These are phyloP conservation scores for Hipparchia semele DNA, from an alignment of 2,888 invertebrate genomes.

Conservation along the genomic window DNA sequence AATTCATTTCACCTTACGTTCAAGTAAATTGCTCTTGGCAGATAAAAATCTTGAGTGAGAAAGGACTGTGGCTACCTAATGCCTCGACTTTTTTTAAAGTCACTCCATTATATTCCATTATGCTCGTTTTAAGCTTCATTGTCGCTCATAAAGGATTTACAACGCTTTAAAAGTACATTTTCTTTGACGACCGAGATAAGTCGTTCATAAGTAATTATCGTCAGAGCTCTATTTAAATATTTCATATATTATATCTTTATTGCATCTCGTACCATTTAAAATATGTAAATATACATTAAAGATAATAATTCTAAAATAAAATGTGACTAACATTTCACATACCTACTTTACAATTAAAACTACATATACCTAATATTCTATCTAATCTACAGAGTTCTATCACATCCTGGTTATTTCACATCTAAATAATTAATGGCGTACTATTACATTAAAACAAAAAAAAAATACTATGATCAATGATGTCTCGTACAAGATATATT, in stretches of 20 bases:
- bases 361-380: background rate
- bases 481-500: background rate
- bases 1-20: conserved; percentile 31
- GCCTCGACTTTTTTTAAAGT: conserved; percentile 36
- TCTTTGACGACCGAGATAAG: conserved; percentile 39
- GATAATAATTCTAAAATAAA: background rate
- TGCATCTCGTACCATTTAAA: conserved; percentile 12
- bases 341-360: background rate
- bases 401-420: too few relatives aligned
- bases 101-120: conserved; percentile 40
- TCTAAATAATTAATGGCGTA: too few relatives aligned
- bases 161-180: conserved; percentile 36
- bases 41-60: conserved; percentile 38
- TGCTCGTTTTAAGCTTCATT: conserved; percentile 37
- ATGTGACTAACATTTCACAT: background rate
- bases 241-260: conserved; percentile 28
- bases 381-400: background rate
- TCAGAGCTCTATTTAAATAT: conserved; percentile 24
- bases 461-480: too few relatives aligned
- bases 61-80: conserved; percentile 35
- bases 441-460: too few relatives aligned
- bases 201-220: conserved; percentile 33
- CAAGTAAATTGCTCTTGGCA: conserved; percentile 35
- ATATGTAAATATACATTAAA: background rate
- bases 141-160: conserved; percentile 41